phyloP scores from a whole-genome alignment of 2,888 invertebrate species.

The Thumatha senex region DNA sequence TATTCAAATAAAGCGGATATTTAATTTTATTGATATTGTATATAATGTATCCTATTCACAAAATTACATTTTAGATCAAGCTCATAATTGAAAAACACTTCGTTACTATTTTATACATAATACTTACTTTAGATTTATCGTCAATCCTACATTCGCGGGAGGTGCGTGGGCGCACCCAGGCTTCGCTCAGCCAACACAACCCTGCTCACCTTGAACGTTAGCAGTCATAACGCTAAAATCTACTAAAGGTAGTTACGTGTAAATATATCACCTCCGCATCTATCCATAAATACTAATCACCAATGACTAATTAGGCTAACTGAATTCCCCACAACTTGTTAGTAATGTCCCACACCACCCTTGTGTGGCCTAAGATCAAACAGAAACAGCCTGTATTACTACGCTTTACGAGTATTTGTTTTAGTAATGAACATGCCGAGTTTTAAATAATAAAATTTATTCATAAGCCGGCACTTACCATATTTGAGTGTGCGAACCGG shows the following conservation, averaged over 20 bases:
- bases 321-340: background rate
- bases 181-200: conserved; percentile 46
- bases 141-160: conserved; percentile 55
- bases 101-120: background rate
- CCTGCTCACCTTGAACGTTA: conserved; percentile 74
- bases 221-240: conserved; percentile 51
- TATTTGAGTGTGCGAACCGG: conserved; percentile 78
- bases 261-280: conserved; percentile 49
- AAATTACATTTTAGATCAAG: background rate
- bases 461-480: conserved; percentile 82
- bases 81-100: conserved; percentile 1
- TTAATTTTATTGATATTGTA: conserved; percentile 11
- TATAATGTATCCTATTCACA: conserved; percentile 3
- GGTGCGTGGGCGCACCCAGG: conserved; percentile 69
- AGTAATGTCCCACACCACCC: background rate
- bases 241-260: conserved; percentile 40
- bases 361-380: conserved; percentile 15
- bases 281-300: conserved; percentile 21
- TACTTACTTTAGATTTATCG: background rate
- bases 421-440: conserved; percentile 83
- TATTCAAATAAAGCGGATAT: conserved; percentile 16
- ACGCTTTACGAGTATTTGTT: conserved; percentile 81
- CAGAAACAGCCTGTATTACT: conserved; percentile 77
- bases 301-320: conserved; percentile 8
- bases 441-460: conserved; percentile 83